Conservation (phyloP, 2,888 invertebrate species). For the Euplagia quadripunctaria region DNA sequence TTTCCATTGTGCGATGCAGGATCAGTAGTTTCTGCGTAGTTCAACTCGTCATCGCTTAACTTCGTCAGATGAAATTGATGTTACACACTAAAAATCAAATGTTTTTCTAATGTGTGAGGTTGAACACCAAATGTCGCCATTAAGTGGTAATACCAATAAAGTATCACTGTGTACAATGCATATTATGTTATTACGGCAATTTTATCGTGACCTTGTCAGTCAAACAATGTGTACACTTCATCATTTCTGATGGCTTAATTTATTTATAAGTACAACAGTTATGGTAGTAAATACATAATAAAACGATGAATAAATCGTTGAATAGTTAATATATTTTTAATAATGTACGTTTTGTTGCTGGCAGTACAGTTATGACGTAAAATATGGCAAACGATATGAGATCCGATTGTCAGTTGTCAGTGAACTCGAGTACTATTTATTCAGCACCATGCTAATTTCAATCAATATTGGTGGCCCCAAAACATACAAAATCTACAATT, state of each 20-base stretch:
- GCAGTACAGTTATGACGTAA: no score
- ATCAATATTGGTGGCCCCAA: not conserved
- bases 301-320: no score
- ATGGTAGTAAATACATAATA: no score
- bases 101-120: not conserved
- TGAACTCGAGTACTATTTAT: not conserved
- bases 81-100: not conserved
- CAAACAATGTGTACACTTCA: not conserved
- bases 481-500: not conserved
- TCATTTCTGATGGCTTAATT: not conserved
- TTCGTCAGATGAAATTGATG: not conserved
- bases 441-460: not conserved
- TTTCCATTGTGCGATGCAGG: no score
- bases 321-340: no score
- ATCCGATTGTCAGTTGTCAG: no score
- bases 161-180: not conserved
- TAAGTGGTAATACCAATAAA: not conserved
- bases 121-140: not conserved
- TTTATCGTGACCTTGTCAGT: not conserved
- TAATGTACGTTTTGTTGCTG: no score
- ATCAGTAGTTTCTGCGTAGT: no score
- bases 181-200: not conserved
- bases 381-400: no score
- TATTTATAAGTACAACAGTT: not conserved
- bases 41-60: no score